Conservation (phyloP, 2,113 vertebrate species). For the Mastomys coucha region DNA sequence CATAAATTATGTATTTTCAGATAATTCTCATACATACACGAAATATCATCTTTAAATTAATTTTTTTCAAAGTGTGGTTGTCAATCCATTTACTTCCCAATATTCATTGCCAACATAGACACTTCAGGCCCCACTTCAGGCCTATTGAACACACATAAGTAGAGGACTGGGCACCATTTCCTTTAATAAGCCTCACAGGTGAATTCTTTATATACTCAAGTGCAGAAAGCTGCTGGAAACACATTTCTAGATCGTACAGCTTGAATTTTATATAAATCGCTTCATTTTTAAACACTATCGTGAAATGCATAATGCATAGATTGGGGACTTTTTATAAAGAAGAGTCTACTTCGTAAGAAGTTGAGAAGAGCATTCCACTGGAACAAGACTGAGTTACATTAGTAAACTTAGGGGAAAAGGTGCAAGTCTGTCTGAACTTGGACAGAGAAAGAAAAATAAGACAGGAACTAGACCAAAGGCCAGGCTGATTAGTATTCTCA, state of each 20-base stretch:
- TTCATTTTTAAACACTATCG: constrained; percentile 14
- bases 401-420: background rate
- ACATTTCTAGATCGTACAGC: background rate
- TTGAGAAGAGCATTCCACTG: background rate
- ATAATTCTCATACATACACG: background rate
- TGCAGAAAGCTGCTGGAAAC: background rate
- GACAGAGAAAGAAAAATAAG: background rate
- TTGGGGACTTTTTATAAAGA: background rate
- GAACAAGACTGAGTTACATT: background rate
- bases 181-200: constrained; percentile 37
- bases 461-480: background rate
- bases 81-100: background rate
- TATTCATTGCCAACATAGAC: background rate
- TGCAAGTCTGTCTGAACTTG: background rate
- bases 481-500: background rate
- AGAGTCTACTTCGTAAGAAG: background rate
- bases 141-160: background rate
- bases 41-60: constrained; percentile 5
- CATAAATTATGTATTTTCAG: constrained; percentile 29
- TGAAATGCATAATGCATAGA: background rate
- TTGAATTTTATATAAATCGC: constrained; percentile 60
- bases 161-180: background rate
- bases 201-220: background rate
- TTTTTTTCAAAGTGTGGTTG: constrained; percentile 50
- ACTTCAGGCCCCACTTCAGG: background rate